Percentiles rank a stretch among this genome's conserved stretches.
Evolutionary conservation across 2,797 vertebrate species (phyloP).

Genomic region (Corythornis leucogaster): DNA sequence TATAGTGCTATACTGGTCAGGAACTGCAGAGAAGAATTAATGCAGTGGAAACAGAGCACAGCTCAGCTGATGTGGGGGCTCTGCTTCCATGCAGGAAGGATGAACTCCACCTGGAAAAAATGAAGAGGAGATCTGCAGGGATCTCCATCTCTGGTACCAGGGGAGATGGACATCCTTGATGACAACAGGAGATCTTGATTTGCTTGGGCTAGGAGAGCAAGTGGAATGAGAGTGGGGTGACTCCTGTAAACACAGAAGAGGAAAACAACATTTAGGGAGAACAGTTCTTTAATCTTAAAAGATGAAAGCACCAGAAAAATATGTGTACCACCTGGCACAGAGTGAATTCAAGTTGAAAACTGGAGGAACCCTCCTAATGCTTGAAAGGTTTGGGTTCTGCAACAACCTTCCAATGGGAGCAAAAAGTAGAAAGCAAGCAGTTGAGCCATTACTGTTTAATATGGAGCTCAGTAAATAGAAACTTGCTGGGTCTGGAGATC

Average conservation of each 20-base stretch:
- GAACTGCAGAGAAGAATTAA: background rate
- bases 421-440: background rate
- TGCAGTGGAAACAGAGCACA: background rate
- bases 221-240: background rate
- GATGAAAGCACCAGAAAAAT: background rate
- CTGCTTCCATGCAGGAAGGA: background rate
- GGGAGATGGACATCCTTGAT: background rate
- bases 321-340: background rate
- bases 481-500: background rate
- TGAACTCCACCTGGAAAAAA: background rate
- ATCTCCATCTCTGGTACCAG: rapidly evolving
- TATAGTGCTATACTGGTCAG: background rate
- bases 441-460: background rate
- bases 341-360: background rate
- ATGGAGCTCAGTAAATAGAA: background rate
- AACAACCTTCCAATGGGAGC: background rate
- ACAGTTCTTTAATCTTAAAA: background rate
- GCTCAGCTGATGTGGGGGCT: background rate
- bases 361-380: background rate
- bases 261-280: background rate
- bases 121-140: background rate
- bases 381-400: background rate
- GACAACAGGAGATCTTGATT: background rate
- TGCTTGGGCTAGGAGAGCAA: background rate
- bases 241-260: background rate